phyloP scores from a whole-genome alignment of 2,888 invertebrate genomes.

The Agrotis clavis region DNA sequence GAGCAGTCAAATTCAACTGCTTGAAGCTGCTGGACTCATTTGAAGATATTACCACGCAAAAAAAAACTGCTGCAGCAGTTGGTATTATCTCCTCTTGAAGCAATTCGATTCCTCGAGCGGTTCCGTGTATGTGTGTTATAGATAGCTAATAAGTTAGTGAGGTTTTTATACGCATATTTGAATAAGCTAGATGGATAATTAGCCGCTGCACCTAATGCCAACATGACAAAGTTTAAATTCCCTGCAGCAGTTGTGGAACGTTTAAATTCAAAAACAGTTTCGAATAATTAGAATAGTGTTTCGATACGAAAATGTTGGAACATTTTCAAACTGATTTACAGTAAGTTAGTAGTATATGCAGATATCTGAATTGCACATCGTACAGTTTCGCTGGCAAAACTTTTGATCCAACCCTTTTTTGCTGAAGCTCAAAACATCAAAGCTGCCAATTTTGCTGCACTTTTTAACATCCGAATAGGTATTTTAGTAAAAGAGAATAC shows the following conservation, averaged over 20 bases:
- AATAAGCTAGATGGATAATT: background rate
- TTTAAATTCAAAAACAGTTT: conserved; percentile 1
- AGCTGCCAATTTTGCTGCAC: conserved; percentile 34
- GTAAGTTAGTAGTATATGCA: background rate
- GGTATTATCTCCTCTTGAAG: too few relatives aligned
- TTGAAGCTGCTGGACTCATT: too few relatives aligned
- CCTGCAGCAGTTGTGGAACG: background rate
- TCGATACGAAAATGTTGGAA: background rate
- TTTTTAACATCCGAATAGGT: conserved; percentile 34
- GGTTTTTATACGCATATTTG: background rate
- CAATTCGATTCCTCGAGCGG: too few relatives aligned
- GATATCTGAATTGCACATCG: conserved; percentile 3
- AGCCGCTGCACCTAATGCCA: background rate
- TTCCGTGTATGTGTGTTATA: too few relatives aligned
- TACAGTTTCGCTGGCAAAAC: conserved; percentile 5
- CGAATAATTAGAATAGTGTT: conserved; percentile 14
- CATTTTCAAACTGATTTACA: background rate
- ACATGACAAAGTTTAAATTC: background rate
- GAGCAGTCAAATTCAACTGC: too few relatives aligned
- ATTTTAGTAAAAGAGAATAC: conserved; percentile 23
- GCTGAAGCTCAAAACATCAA: conserved; percentile 32
- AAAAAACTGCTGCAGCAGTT: too few relatives aligned
- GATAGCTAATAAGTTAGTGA: too few relatives aligned
- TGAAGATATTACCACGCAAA: too few relatives aligned
- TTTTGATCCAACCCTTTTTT: conserved; percentile 29